Conservation (phyloP, 2,888 invertebrate genomes). For the Cheilosia variabilis region DNA sequence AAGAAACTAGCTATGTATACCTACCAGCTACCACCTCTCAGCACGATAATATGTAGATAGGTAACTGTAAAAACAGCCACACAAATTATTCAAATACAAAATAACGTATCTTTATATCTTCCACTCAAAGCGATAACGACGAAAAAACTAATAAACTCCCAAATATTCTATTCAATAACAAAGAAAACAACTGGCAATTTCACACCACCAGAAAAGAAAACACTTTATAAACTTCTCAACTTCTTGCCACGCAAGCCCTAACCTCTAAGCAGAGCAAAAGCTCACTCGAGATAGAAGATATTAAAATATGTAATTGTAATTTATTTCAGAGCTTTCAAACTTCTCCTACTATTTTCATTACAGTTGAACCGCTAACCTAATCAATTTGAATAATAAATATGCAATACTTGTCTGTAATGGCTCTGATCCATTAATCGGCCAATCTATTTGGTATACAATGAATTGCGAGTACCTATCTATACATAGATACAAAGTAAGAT, state of each 20-base stretch:
- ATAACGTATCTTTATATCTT: constrained; percentile 15
- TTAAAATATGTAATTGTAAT: constrained; percentile 29
- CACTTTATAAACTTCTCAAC: background rate
- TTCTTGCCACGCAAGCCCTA: no score
- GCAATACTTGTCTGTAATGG: background rate
- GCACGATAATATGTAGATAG: no score
- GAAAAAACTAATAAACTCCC: constrained; percentile 48
- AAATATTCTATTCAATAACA: constrained; percentile 42
- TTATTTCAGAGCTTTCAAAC: constrained; percentile 44
- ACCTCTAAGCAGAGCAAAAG: constrained; percentile 11
- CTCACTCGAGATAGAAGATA: constrained; percentile 15
- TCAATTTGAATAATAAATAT: constrained; percentile 28
- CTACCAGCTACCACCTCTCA: no score
- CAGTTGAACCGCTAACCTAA: constrained; percentile 32
- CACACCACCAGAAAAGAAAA: constrained; percentile 12
- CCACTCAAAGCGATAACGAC: constrained; percentile 43
- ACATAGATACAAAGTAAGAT: constrained; percentile 8
- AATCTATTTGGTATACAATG: constrained; percentile 3
- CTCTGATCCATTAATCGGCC: constrained; percentile 12
- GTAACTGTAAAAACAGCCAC: background rate
- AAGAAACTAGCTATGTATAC: no score
- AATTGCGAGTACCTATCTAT: background rate
- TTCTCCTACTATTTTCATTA: background rate
- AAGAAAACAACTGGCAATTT: constrained; percentile 9
- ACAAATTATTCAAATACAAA: constrained; percentile 2